Evolutionary conservation across 2,113 vertebrate species (phyloP).

Genomic region (Cairina moschata): DNA sequence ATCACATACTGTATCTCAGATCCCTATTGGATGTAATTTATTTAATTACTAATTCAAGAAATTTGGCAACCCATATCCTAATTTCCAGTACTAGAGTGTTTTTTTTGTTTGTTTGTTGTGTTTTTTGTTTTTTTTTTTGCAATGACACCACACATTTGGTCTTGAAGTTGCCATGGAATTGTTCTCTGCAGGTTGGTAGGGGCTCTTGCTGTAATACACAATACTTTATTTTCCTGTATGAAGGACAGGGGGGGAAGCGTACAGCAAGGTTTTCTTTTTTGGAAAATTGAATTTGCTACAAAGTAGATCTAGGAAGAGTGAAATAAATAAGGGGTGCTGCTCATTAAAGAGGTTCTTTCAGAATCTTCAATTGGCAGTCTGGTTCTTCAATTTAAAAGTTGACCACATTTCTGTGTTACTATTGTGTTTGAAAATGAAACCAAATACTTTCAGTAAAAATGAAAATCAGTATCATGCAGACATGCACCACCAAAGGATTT

Average conservation of each 20-base stretch:
- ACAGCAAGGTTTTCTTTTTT: background rate
- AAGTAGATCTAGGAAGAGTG: background rate
- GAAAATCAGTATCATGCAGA: background rate
- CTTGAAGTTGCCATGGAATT: background rate
- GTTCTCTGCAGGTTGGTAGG: background rate
- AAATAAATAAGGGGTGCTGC: background rate
- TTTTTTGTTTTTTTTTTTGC: background rate
- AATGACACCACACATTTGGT: background rate
- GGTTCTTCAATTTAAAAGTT: background rate
- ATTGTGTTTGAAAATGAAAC: background rate
- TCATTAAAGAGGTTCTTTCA: background rate
- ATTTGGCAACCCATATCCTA: background rate
- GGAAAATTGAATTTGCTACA: background rate
- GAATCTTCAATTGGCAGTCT: background rate
- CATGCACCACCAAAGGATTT: background rate
- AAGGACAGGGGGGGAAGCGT: accelerated
- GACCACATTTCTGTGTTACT: background rate
- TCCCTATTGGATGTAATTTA: background rate
- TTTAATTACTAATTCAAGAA: background rate
- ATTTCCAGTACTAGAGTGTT: background rate
- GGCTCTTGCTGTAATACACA: background rate
- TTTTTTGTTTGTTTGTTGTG: no score
- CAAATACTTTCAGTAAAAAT: background rate
- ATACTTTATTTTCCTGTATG: background rate
- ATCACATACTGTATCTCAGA: background rate